Evolutionary conservation across 2,888 invertebrate genomes (phyloP).

Genomic region (Caenorhabditis doughertyi): DNA sequence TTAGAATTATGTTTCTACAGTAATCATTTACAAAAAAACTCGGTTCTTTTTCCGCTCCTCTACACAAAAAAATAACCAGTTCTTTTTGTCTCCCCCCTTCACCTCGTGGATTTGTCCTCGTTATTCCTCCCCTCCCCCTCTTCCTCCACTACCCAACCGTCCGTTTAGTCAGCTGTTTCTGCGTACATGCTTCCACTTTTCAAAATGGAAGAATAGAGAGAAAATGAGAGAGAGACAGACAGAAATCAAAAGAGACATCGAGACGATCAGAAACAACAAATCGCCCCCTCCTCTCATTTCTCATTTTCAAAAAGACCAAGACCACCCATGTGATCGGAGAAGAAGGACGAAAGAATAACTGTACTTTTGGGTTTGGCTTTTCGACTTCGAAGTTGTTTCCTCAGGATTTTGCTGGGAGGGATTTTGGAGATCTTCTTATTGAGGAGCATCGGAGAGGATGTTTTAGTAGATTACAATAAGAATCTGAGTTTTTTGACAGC

Average conservation of each 20-base stretch:
- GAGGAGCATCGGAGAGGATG: too few relatives aligned
- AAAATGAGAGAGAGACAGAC: not conserved
- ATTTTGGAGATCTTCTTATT: too few relatives aligned
- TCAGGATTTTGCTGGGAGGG: not conserved
- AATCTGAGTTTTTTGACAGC: too few relatives aligned
- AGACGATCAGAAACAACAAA: conserved; percentile 8
- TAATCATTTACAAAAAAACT: not conserved
- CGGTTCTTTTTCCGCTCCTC: not conserved
- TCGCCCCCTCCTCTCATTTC: conserved; percentile 11
- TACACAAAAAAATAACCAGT: conserved; percentile 39
- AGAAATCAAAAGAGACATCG: not conserved
- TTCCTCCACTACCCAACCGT: too few relatives aligned
- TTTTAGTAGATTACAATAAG: too few relatives aligned
- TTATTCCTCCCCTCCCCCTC: too few relatives aligned
- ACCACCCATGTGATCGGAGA: conserved; percentile 30
- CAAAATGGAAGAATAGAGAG: not conserved
- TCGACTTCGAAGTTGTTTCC: not conserved
- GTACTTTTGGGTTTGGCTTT: conserved; percentile 16
- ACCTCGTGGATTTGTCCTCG: conserved; percentile 16
- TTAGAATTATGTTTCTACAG: not conserved
- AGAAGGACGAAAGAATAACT: not conserved
- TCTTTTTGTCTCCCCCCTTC: not conserved
- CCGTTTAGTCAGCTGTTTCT: conserved; percentile 59
- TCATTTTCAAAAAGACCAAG: conserved; percentile 9
- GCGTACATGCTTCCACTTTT: conserved; percentile 17